Percentiles rank a stretch among this genome's conserved stretches.
These are phyloP conservation scores for Pandemis corylana DNA, from an alignment of 2,888 invertebrate species.

Conservation along the genomic window DNA sequence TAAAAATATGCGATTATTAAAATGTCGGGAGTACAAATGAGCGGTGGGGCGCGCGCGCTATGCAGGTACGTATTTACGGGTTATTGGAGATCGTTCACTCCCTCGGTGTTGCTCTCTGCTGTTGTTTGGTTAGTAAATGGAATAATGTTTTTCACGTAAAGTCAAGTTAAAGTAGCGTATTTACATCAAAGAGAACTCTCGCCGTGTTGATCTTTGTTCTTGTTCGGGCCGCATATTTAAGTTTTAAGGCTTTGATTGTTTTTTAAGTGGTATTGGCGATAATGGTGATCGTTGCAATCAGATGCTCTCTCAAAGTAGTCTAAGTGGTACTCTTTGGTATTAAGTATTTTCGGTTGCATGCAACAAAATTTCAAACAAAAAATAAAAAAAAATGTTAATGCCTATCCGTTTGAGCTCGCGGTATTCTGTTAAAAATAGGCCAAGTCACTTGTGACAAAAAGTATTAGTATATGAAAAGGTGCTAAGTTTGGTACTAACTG, in stretches of 20 bases:
- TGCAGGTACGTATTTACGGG: constrained; percentile 78
- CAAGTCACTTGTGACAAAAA: no score
- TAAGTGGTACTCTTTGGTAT: not conserved
- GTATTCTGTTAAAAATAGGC: no score
- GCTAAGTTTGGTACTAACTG: no score
- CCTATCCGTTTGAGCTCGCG: no score
- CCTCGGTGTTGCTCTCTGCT: constrained; percentile 16
- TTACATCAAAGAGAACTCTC: not conserved
- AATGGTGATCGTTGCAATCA: not conserved
- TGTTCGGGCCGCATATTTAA: not conserved
- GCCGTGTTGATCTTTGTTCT: not conserved
- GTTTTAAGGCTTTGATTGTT: not conserved
- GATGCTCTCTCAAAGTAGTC: not conserved
- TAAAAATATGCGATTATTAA: constrained; percentile 82
- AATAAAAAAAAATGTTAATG: no score
- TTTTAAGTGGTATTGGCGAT: not conserved
- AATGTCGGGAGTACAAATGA: constrained; percentile 79
- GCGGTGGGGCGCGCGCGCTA: constrained; percentile 63
- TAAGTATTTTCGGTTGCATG: not conserved
- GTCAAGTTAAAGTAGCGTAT: not conserved
- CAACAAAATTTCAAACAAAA: no score
- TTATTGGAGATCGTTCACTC: constrained; percentile 55
- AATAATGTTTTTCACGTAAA: not conserved
- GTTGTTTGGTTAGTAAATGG: constrained; percentile 19
- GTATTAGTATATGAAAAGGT: no score